phyloP scores from a whole-genome alignment of 2,797 vertebrate genomes.

The Pseudomugil tenellus region DNA sequence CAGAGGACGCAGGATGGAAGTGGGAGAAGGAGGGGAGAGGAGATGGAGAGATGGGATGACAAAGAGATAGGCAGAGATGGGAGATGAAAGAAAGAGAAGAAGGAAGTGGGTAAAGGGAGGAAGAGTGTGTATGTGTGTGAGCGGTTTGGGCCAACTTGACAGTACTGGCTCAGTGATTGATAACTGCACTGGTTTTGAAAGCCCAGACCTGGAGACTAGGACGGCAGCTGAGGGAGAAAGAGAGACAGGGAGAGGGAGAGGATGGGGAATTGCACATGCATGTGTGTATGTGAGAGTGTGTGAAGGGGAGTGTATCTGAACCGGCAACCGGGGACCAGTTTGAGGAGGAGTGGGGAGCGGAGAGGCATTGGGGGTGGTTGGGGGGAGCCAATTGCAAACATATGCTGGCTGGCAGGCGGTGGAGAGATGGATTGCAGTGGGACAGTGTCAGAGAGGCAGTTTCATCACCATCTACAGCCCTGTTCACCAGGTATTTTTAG shows the following conservation, averaged over 20 bases:
- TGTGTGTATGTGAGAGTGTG: slow-evolving; percentile 13
- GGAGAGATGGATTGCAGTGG: slow-evolving; percentile 98
- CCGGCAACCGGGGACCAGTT: slow-evolving; percentile 91
- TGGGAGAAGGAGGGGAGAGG: slow-evolving; percentile 21
- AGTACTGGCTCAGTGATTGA: slow-evolving; percentile 94
- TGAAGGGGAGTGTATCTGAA: slow-evolving; percentile 50
- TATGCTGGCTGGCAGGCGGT: slow-evolving; percentile 97
- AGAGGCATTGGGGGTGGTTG: slow-evolving; percentile 82
- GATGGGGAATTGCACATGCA: slow-evolving; percentile 29
- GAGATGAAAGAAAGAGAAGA: slow-evolving; percentile 35
- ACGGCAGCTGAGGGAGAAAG: slow-evolving; percentile 89
- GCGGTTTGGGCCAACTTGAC: slow-evolving; percentile 90
- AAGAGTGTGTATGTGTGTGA: slow-evolving; percentile 22
- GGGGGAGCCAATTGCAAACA: slow-evolving; percentile 96
- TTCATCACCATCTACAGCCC: slow-evolving; percentile 97
- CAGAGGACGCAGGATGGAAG: slow-evolving; percentile 55
- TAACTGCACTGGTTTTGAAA: slow-evolving; percentile 95
- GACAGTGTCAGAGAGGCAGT: slow-evolving; percentile 96
- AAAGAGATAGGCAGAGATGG: slow-evolving; percentile 43
- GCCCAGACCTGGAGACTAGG: slow-evolving; percentile 92
- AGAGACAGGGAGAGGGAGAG: slow-evolving; percentile 61
- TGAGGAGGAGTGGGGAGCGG: slow-evolving; percentile 71
- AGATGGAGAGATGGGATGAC: slow-evolving; percentile 42
- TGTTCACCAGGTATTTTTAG: slow-evolving; percentile 99
- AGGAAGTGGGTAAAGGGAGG: slow-evolving; percentile 15